Evolutionary conservation across 2,888 invertebrate genomes (phyloP).

Genomic region (Conistra vaccinii): DNA sequence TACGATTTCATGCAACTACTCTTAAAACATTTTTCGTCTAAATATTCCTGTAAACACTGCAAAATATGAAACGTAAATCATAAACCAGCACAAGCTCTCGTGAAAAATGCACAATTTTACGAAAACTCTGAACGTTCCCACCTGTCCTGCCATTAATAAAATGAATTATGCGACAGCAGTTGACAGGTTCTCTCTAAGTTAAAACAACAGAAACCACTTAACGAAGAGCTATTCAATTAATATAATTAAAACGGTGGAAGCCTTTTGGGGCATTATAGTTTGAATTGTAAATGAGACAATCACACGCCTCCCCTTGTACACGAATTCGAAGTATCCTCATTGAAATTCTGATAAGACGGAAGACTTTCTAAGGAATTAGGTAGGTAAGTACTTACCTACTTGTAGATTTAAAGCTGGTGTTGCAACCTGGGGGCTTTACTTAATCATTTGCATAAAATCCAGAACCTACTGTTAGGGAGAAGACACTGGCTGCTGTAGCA

Average conservation of each 20-base stretch:
- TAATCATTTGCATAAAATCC: not conserved
- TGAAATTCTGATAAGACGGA: conserved; percentile 68
- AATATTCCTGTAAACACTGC: not conserved
- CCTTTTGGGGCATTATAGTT: conserved; percentile 66
- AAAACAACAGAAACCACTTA: conserved; percentile 67
- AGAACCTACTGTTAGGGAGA: too few species aligned
- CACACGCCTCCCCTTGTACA: conserved; percentile 69
- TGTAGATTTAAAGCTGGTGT: conserved; percentile 26
- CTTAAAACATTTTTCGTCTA: too few species aligned
- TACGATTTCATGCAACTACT: not conserved
- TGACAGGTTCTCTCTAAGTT: conserved; percentile 35
- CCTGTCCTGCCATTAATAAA: conserved; percentile 11
- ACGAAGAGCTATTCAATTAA: conserved; percentile 71
- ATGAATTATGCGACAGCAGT: conserved; percentile 26
- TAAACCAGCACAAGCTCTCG: not conserved
- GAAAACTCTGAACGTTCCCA: not conserved
- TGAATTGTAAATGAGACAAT: conserved; percentile 77
- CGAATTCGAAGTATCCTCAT: conserved; percentile 69
- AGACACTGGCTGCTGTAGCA: too few species aligned
- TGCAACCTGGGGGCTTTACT: conserved; percentile 5
- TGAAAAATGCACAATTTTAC: not conserved
- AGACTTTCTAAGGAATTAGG: conserved; percentile 42
- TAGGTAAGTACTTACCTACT: conserved; percentile 10
- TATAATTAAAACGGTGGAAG: conserved; percentile 69
- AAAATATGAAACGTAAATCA: not conserved